A percentile compares a stretch with the other conserved stretches of the same genome.
phyloP scores from a whole-genome alignment of 2,113 vertebrate species.

The Kryptolebias marmoratus region DNA sequence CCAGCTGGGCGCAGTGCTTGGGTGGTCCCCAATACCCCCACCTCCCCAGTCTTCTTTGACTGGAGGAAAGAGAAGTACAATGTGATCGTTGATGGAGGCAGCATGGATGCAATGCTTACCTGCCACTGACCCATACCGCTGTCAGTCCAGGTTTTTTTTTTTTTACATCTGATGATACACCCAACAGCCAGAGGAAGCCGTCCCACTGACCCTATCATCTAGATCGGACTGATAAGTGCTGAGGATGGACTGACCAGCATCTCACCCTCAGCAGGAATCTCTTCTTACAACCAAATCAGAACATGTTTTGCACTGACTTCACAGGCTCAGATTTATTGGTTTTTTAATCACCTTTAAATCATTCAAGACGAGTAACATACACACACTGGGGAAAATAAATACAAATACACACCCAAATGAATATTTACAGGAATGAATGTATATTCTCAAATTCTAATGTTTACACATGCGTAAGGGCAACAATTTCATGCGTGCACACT shows the following conservation, averaged over 20 bases:
- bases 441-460: constrained; percentile 50
- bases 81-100: constrained; percentile 74
- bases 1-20: constrained; percentile 73
- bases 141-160: constrained; percentile 53
- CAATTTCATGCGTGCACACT: constrained; percentile 29
- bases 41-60: constrained; percentile 28
- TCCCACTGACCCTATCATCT: constrained; percentile 54
- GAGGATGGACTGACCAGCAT: constrained; percentile 61
- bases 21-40: constrained; percentile 67
- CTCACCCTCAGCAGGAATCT: constrained; percentile 56
- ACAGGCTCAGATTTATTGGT: constrained; percentile 41
- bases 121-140: constrained; percentile 70
- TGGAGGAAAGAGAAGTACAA: constrained; percentile 69
- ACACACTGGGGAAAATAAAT: constrained; percentile 77
- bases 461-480: constrained; percentile 41
- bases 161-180: constrained; percentile 55
- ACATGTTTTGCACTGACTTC: background rate
- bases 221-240: constrained; percentile 61
- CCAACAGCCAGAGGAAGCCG: constrained; percentile 59
- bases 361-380: constrained; percentile 46
- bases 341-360: constrained; percentile 63
- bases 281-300: background rate
- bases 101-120: constrained; percentile 71
- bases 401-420: constrained; percentile 64
- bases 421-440: constrained; percentile 62